These are phyloP conservation scores for Trogon melanurus DNA, from an alignment of 2,113 vertebrate genomes.

Conservation along the genomic window DNA sequence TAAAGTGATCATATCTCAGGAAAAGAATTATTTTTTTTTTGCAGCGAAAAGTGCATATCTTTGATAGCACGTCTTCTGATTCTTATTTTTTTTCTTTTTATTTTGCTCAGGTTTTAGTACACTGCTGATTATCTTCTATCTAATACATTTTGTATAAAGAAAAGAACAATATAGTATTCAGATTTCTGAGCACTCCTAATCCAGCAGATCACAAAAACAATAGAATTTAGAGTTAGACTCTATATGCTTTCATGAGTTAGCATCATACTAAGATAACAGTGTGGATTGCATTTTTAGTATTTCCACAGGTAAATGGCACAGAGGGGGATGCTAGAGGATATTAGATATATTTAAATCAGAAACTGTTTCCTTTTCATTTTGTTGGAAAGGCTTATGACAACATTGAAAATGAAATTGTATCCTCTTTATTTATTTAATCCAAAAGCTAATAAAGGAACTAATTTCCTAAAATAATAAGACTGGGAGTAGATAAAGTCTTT, in stretches of 20 bases:
- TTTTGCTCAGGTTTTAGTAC: fast-evolving
- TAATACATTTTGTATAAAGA: not conserved
- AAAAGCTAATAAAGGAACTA: slow-evolving; percentile 45
- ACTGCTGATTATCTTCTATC: not conserved
- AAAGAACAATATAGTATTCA: not conserved
- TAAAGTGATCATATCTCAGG: not conserved
- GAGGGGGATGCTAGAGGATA: not conserved
- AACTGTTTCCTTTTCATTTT: slow-evolving; percentile 36
- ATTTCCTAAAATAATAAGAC: slow-evolving; percentile 42
- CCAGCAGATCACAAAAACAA: not conserved
- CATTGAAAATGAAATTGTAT: slow-evolving; percentile 47
- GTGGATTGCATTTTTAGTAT: not conserved
- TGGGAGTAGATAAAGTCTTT: not conserved
- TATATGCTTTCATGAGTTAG: not conserved
- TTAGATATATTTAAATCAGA: slow-evolving; percentile 44
- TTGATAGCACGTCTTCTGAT: fast-evolving
- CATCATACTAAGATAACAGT: not conserved
- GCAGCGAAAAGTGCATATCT: not conserved
- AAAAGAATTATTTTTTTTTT: not conserved
- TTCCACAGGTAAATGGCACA: not conserved
- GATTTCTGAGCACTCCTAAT: not conserved
- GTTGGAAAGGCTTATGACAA: not conserved
- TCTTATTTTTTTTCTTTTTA: too few relatives aligned
- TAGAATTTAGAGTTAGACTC: not conserved
- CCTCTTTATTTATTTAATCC: slow-evolving; percentile 42